Conservation (phyloP, 2,113 vertebrate species). For the Phainopepla nitens region DNA sequence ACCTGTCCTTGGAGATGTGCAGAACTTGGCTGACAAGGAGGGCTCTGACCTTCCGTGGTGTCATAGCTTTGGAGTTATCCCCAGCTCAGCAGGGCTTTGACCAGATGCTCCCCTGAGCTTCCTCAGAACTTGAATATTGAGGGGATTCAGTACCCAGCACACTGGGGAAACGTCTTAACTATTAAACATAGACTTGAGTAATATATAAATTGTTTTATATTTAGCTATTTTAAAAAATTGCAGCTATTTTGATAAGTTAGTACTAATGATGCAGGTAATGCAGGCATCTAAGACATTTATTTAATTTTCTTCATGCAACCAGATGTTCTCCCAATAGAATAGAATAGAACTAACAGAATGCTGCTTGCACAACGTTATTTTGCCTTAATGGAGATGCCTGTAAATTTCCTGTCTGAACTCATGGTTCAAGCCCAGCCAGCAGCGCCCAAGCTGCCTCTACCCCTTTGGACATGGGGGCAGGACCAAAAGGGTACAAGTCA, state of each 20-base stretch:
- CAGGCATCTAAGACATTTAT: background rate
- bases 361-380: background rate
- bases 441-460: accelerated
- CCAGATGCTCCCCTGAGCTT: background rate
- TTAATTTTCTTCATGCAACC: background rate
- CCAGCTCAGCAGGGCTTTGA: background rate
- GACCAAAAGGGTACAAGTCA: background rate
- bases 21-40: background rate
- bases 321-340: background rate
- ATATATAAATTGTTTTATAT: background rate
- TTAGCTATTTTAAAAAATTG: background rate
- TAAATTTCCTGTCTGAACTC: background rate
- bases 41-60: background rate
- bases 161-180: background rate
- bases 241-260: background rate
- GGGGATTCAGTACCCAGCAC: background rate
- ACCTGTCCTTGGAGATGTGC: background rate
- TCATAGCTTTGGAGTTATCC: background rate
- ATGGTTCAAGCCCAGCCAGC: background rate
- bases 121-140: background rate
- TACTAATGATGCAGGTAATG: background rate
- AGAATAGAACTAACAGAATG: background rate
- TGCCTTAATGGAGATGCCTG: background rate
- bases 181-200: background rate
- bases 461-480: too few species aligned